These are phyloP conservation scores for Scyliorhinus canicula DNA, from an alignment of 2,797 vertebrate genomes.

Conservation along the genomic window DNA sequence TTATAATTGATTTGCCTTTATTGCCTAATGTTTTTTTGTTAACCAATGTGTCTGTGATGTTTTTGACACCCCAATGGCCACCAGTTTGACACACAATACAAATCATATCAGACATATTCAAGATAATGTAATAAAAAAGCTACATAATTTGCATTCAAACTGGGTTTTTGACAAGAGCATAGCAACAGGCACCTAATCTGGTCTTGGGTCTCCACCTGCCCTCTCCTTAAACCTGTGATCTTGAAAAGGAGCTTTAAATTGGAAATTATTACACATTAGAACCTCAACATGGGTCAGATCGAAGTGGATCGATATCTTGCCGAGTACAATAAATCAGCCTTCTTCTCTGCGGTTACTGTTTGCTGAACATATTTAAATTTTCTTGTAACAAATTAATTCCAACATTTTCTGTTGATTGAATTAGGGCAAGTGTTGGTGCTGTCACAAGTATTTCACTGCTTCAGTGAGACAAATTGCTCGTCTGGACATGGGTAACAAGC, in stretches of 20 bases:
- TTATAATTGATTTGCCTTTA: not conserved
- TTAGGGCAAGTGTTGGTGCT: slow-evolving; percentile 99
- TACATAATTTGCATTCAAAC: slow-evolving; percentile 92
- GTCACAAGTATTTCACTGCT: slow-evolving; percentile 99
- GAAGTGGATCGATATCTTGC: slow-evolving; percentile 98
- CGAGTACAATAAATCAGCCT: slow-evolving; percentile 96
- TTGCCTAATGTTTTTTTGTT: not conserved
- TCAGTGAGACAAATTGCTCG: slow-evolving; percentile 99
- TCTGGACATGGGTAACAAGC: slow-evolving; percentile 99
- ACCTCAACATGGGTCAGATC: slow-evolving; percentile 84
- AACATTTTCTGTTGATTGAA: slow-evolving; percentile 99
- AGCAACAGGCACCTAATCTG: slow-evolving; percentile 93
- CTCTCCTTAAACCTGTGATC: slow-evolving; percentile 93
- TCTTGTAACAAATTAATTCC: slow-evolving; percentile 99
- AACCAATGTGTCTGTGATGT: slow-evolving; percentile 11
- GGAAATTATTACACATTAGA: slow-evolving; percentile 99
- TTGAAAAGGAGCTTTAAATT: slow-evolving; percentile 99
- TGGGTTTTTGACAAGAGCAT: slow-evolving; percentile 89
- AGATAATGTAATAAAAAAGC: slow-evolving; percentile 83
- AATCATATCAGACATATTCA: slow-evolving; percentile 82
- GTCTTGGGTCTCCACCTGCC: slow-evolving; percentile 71
- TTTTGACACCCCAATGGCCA: slow-evolving; percentile 65
- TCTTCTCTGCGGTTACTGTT: slow-evolving; percentile 82
- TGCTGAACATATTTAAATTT: slow-evolving; percentile 99
- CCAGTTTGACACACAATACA: slow-evolving; percentile 84